Base-by-base conservation (phyloP, 2,113 vertebrate genomes). In the Trinectes maculatus region DNA sequence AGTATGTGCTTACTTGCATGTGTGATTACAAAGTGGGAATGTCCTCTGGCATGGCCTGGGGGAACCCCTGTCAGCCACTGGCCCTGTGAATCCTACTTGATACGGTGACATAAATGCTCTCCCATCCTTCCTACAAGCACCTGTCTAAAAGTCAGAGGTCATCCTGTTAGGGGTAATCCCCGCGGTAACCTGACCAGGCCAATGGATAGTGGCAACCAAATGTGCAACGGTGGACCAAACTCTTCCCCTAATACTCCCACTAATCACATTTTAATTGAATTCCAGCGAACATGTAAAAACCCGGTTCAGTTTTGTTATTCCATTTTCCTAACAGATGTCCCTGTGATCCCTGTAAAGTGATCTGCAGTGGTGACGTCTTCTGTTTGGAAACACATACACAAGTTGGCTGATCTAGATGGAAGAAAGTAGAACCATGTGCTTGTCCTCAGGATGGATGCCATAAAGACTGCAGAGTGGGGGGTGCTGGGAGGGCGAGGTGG, bases 281-380 rank as follows among this genome's bases (percentile, higher is more conserved):
- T 89, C 87, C 83, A 79, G 86, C 46, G 85, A 91, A 92, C 90
- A 87, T 87, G 88, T 91, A 93, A 92, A 87, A 91, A 94, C 80
- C 88, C 87, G 78, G 80, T 91, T 82, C 66, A 57, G 87, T 93
- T 92, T 87, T 88, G 89, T 87, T 92, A 80, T 93, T 92, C 82
- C 83, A 82, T 82, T 92, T 93, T 91, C 91, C 72, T 92, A 93
- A 87, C 93, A 94, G 93, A 93, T 92, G 90, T 87, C 84, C 77
- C 79, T 82, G 76, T 91, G 93, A 92, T 92, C 91, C 86, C 75
- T 91, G 92, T 91, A 92, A 94, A 92, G 74, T 86, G 90, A 91
- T 93, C 88, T 89, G 71, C 71, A 71, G 73, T 75, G 87, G 78
- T 91, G 90, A 91, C 61, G 48, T 89, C 88, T 83, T 90, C 89